Percentiles rank a stretch among this genome's conserved stretches.
Conservation (phyloP, 2,113 vertebrate species). For the Alethe diademata region DNA sequence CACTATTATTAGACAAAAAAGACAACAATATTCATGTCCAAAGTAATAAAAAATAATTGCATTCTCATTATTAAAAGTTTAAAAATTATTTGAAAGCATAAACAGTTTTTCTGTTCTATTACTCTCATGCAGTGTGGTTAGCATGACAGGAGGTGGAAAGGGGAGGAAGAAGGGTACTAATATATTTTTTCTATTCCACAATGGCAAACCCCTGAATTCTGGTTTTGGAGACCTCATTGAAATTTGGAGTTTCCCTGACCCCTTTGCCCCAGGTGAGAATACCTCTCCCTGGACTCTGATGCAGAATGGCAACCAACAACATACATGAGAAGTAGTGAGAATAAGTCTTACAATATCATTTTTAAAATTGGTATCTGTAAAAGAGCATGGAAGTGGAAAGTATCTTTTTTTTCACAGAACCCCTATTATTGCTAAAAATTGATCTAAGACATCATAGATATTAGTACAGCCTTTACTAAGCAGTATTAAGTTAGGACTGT, state of each 20-base stretch:
- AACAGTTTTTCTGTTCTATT: neutral
- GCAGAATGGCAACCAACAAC: neutral
- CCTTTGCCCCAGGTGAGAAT: neutral
- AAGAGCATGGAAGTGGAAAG: neutral
- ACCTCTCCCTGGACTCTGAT: neutral
- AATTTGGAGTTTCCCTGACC: neutral
- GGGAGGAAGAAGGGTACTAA: neutral
- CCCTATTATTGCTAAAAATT: neutral
- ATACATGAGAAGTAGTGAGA: neutral
- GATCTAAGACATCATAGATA: neutral
- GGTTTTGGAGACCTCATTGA: neutral
- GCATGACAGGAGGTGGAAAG: neutral
- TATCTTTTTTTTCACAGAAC: neutral
- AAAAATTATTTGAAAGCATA: neutral
- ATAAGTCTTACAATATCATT: neutral
- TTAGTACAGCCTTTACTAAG: conserved; percentile 24
- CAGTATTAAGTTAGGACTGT: neutral
- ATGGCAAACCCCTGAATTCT: neutral
- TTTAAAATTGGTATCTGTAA: neutral
- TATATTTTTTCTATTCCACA: neutral
- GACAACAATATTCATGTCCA: neutral
- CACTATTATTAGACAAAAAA: neutral
- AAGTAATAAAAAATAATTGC: neutral
- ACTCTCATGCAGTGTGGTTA: neutral
- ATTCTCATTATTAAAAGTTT: neutral